Evolutionary conservation across 2,888 invertebrate genomes (phyloP).

Genomic region (Microplitis deprimator): DNA sequence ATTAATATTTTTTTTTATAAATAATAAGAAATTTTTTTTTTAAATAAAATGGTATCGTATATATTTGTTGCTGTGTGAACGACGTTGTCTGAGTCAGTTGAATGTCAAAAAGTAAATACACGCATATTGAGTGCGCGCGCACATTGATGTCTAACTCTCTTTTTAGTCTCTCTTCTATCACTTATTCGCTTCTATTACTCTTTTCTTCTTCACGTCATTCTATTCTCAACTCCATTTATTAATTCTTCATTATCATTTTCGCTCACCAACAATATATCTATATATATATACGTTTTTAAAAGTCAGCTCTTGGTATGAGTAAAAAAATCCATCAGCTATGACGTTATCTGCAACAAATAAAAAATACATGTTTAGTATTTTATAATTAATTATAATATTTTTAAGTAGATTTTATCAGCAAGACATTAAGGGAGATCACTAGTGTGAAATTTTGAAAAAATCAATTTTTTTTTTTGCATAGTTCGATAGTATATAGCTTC

Average conservation of each 20-base stretch:
- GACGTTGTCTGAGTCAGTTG: neutral
- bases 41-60: too few relatives aligned
- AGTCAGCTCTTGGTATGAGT: neutral
- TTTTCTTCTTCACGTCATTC: neutral
- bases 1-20: too few relatives aligned
- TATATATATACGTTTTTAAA: neutral
- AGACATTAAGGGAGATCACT: too few relatives aligned
- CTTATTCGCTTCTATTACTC: neutral
- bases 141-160: constrained; percentile 20
- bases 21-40: too few relatives aligned
- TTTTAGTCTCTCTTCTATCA: neutral
- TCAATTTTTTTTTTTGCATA: too few relatives aligned
- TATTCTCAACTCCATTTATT: neutral
- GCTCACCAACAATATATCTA: neutral
- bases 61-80: too few relatives aligned
- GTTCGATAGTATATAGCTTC: too few relatives aligned
- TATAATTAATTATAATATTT: too few relatives aligned
- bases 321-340: neutral
- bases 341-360: neutral
- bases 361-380: neutral
- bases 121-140: constrained; percentile 30
- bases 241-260: neutral
- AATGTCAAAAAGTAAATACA: constrained; percentile 13
- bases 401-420: too few relatives aligned
- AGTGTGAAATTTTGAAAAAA: too few relatives aligned